Conservation (phyloP, 2,113 vertebrate genomes). For the Sinocyclocheilus rhinocerous region DNA sequence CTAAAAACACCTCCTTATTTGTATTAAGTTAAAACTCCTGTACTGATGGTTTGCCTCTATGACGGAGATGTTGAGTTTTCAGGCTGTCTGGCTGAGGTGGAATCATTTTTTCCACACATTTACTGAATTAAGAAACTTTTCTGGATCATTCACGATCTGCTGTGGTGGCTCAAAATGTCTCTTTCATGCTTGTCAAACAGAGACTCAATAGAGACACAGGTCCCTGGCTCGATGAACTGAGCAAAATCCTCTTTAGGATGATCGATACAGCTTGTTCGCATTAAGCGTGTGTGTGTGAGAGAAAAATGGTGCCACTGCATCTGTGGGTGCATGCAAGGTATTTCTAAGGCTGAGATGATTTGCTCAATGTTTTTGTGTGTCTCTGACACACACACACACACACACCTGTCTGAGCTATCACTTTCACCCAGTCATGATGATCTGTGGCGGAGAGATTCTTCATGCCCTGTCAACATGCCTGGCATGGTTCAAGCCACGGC, state of each 20-base stretch:
- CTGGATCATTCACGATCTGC: slow-evolving; percentile 7
- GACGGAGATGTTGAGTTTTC: background rate
- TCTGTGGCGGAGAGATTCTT: slow-evolving; percentile 26
- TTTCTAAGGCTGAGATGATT: slow-evolving; percentile 14
- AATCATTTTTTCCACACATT: background rate
- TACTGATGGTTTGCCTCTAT: slow-evolving; percentile 48
- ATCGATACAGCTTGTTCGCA: slow-evolving; percentile 16
- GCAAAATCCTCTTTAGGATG: slow-evolving; percentile 22
- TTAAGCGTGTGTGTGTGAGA: background rate
- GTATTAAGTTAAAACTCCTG: slow-evolving; percentile 65
- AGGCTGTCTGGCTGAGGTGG: background rate
- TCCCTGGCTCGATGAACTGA: slow-evolving; percentile 9
- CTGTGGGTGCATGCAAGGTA: slow-evolving; percentile 1
- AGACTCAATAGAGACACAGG: slow-evolving; percentile 13
- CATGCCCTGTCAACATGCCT: slow-evolving; percentile 33
- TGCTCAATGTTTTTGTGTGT: background rate
- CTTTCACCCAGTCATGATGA: slow-evolving; percentile 36
- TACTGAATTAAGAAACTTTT: background rate
- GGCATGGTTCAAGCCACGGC: slow-evolving; percentile 20
- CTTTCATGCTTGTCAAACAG: slow-evolving; percentile 9
- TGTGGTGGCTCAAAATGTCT: slow-evolving; percentile 18
- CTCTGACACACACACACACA: background rate
- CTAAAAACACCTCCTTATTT: slow-evolving; percentile 66
- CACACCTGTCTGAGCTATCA: slow-evolving; percentile 37
- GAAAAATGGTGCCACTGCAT: background rate